Evolutionary conservation across 1,140 invertebrate genomes (phyloP).

Genomic region (Cydia pomonella): DNA sequence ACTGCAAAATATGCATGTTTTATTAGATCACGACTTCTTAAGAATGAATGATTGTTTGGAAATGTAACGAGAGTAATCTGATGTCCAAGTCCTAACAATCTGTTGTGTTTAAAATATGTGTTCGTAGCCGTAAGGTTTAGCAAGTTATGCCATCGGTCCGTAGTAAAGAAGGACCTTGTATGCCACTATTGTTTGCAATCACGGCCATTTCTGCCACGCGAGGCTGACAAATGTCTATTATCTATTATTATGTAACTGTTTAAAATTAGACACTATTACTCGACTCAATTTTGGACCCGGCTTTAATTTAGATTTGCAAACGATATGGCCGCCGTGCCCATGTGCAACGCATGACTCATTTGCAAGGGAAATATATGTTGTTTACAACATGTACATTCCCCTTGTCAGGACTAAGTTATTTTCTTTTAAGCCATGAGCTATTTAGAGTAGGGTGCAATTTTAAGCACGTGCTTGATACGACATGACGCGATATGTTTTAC

Average conservation of each 20-base stretch:
- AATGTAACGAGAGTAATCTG: neutral
- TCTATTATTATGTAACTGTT: neutral
- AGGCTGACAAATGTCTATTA: neutral
- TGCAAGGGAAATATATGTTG: neutral
- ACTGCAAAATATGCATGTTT: neutral
- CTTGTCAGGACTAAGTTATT: neutral
- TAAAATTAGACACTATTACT: neutral
- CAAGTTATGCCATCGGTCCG: neutral
- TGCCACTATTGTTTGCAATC: neutral
- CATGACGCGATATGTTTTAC: neutral
- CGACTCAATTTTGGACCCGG: neutral
- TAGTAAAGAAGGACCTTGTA: neutral
- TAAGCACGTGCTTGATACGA: neutral
- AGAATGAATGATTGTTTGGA: neutral
- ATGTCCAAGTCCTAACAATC: neutral
- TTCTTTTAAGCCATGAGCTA: neutral
- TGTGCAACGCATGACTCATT: constrained; percentile 2
- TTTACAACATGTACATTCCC: neutral
- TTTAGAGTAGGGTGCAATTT: neutral
- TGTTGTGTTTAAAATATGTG: neutral
- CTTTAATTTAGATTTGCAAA: constrained; percentile 4
- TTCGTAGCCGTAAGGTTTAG: neutral
- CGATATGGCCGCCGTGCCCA: constrained; percentile 9
- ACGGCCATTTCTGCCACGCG: neutral
- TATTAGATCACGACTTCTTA: neutral